phyloP scores from a whole-genome alignment of 2,113 vertebrate genomes.

The Poeciliopsis turrubarensis region DNA sequence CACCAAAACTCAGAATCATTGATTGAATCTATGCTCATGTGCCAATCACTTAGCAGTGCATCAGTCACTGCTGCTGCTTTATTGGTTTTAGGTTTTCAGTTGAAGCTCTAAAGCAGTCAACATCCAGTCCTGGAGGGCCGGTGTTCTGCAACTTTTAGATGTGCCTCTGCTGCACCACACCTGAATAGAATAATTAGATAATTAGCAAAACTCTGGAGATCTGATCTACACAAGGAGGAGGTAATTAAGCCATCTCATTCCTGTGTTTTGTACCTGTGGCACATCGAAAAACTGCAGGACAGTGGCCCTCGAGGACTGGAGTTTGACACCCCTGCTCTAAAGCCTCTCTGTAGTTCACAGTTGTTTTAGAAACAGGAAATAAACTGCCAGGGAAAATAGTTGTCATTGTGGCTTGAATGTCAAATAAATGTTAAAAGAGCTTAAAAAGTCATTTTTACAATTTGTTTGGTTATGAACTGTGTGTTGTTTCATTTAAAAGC shows the following conservation, averaged over 20 bases:
- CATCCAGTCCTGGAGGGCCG: too few relatives aligned
- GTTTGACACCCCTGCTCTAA: too few relatives aligned
- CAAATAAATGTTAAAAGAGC: not conserved
- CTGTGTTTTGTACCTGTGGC: too few relatives aligned
- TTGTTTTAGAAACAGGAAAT: not conserved
- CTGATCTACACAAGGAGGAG: too few relatives aligned
- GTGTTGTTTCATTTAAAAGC: too few relatives aligned
- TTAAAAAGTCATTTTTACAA: not conserved
- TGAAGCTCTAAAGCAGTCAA: not conserved
- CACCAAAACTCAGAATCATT: slow-evolving; percentile 53
- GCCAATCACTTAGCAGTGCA: slow-evolving; percentile 23
- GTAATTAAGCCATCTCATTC: too few relatives aligned
- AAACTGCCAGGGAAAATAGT: not conserved
- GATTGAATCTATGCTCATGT: slow-evolving; percentile 30
- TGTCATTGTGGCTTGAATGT: not conserved
- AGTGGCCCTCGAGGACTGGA: too few relatives aligned
- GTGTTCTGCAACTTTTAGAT: too few relatives aligned
- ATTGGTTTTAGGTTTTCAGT: not conserved
- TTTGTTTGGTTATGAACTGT: not conserved
- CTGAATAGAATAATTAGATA: too few relatives aligned
- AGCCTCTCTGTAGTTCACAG: not conserved
- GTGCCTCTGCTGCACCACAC: too few relatives aligned
- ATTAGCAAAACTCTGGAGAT: too few relatives aligned
- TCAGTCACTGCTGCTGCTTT: slow-evolving; percentile 42
- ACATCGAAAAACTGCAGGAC: too few relatives aligned